Evolutionary conservation across 2,888 invertebrate genomes (phyloP), one percentile per base, ranked within the genome.

Genomic region (Macroteleia sp.): DNA sequence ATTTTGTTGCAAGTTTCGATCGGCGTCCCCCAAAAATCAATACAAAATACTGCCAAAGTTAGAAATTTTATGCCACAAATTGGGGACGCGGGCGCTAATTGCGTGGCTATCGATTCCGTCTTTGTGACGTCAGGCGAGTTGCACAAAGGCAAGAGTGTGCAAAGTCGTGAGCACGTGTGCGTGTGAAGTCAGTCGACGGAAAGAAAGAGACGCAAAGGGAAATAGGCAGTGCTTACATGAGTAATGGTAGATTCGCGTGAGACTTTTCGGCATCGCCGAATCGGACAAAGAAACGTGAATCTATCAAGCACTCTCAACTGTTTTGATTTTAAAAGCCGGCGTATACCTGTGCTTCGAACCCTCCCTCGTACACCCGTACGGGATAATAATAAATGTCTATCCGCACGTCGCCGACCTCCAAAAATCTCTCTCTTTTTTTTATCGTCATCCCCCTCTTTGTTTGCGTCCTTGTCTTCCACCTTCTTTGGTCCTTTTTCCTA

Each of bases 221-320:
- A 64, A 8, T 66, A 52, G 59, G 59, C 50, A 59, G 67, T 50
- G 67, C 75, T 75, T 70, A 76, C 81, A 81, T 82, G 81, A 82
- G 83, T 83, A 83, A 83, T 83, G 83, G 81, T 80, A 79, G 81
- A 83, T 83, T 83, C 83, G 83, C 83, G 83, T 83, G 83, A 83
- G 83, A 81, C 80, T 83, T 81, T 83, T 80, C 80, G 81, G 75
- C 79, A 79, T 81, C 77, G 73, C 57, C 74, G 79, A 76, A 67
- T 67, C 80, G 79, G 62, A 61, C 82, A 82, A 82, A 82, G 81
- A 25, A 77, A 59, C 59, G 75, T 77, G 81, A 80, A 81, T 81
- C 81, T 82, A 82, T 83, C 81, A 81, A 77, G 75, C 80, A 77
- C 59, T 57, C 64, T 79, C 54, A 71, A 71, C 80, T 81, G 81